These are phyloP conservation scores for Hippolais icterina DNA, from an alignment of 2,113 vertebrate genomes.

Conservation along the genomic window DNA sequence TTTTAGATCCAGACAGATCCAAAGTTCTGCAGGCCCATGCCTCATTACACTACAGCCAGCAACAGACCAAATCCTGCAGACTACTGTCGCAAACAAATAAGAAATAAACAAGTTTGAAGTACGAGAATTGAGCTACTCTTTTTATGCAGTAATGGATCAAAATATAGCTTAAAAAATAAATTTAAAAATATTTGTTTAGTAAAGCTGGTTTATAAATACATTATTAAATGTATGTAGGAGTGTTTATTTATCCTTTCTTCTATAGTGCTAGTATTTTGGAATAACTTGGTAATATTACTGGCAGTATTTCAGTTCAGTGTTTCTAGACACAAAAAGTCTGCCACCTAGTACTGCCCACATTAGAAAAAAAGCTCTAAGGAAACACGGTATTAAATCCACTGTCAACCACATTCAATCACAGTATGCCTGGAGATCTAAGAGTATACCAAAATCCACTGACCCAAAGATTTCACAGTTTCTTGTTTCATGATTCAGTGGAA, in stretches of 20 bases:
- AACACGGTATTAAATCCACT: neutral
- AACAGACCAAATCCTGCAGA: neutral
- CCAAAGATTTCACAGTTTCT: conserved; percentile 48
- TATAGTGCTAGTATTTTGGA: neutral
- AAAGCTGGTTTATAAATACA: neutral
- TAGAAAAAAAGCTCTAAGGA: neutral
- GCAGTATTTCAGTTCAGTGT: neutral
- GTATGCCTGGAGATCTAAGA: neutral
- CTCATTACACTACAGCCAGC: neutral
- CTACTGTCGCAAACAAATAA: neutral
- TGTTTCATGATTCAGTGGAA: conserved; percentile 53
- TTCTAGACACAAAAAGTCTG: neutral
- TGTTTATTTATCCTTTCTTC: neutral
- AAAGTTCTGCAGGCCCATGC: neutral
- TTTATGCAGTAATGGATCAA: neutral
- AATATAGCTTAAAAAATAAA: neutral
- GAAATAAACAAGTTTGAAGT: neutral
- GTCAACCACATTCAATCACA: neutral
- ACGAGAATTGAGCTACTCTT: neutral
- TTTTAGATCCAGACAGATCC: neutral
- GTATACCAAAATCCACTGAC: neutral
- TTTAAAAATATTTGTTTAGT: neutral
- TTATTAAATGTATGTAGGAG: neutral
- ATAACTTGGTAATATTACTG: neutral
- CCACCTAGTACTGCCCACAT: neutral